phyloP scores from a whole-genome alignment of 2,888 invertebrate genomes.

The Erynnis tages region DNA sequence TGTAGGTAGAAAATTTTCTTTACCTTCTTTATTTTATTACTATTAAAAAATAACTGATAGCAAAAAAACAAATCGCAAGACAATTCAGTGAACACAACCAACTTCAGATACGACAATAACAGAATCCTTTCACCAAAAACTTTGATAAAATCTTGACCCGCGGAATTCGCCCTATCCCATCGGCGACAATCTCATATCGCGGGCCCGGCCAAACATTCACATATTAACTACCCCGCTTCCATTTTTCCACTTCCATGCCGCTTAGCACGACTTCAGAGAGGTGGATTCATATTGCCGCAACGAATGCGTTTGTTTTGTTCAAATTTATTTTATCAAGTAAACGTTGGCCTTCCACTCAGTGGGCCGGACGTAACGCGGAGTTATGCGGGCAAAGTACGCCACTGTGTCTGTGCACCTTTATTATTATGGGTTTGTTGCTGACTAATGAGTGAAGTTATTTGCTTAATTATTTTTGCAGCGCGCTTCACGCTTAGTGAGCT shows the following conservation, averaged over 20 bases:
- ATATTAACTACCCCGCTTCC: slow-evolving; percentile 68
- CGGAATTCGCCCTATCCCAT: background rate
- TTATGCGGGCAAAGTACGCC: slow-evolving; percentile 57
- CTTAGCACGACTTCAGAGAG: slow-evolving; percentile 77
- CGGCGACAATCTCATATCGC: slow-evolving; percentile 46
- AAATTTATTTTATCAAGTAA: slow-evolving; percentile 81
- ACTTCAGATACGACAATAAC: no score
- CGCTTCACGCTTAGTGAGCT: slow-evolving; percentile 49
- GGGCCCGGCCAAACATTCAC: slow-evolving; percentile 59
- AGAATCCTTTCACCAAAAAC: background rate
- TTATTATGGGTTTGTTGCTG: slow-evolving; percentile 52
- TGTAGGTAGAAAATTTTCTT: no score
- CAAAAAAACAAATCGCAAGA: no score
- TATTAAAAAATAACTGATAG: no score
- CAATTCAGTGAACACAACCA: no score
- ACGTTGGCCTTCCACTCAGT: slow-evolving; percentile 72
- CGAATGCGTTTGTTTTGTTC: slow-evolving; percentile 78
- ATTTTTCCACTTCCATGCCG: slow-evolving; percentile 78
- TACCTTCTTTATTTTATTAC: no score
- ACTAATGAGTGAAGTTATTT: slow-evolving; percentile 72
- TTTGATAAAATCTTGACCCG: slow-evolving; percentile 10
- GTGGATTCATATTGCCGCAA: slow-evolving; percentile 74
- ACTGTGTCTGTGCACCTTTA: slow-evolving; percentile 36
- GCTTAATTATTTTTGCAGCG: slow-evolving; percentile 65
- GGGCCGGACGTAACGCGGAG: slow-evolving; percentile 64